phyloP scores from a whole-genome alignment of 2,113 vertebrate genomes.

The Urocynchramus pylzowi region DNA sequence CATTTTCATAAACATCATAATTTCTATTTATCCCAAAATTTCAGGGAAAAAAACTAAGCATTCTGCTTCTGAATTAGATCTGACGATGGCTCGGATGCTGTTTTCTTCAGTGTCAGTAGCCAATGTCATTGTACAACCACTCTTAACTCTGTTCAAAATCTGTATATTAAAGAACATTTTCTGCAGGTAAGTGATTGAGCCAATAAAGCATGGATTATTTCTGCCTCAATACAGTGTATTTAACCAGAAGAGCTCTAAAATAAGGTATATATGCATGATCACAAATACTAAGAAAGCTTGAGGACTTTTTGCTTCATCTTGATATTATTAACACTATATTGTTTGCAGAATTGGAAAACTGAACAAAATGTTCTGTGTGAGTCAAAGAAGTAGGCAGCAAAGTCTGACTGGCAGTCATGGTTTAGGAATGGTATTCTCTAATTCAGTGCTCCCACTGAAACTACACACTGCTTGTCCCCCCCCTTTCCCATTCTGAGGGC shows the following conservation, averaged over 20 bases:
- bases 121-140: not conserved
- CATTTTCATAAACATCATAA: not conserved
- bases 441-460: not conserved
- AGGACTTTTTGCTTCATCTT: not conserved
- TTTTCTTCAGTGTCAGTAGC: not conserved
- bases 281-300: not conserved
- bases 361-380: not conserved
- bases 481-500: accelerated
- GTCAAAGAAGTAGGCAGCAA: not conserved
- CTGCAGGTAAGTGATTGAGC: not conserved
- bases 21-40: not conserved
- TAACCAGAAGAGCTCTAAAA: not conserved
- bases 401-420: not conserved
- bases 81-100: not conserved
- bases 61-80: not conserved
- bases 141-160: not conserved
- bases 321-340: not conserved
- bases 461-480: not conserved
- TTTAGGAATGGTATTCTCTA: not conserved
- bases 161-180: not conserved
- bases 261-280: not conserved
- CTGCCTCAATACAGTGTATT: not conserved
- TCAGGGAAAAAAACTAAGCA: not conserved
- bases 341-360: not conserved
- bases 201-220: not conserved